Conservation (phyloP, 2,888 invertebrate genomes). For the Syrphus vitripennis region DNA sequence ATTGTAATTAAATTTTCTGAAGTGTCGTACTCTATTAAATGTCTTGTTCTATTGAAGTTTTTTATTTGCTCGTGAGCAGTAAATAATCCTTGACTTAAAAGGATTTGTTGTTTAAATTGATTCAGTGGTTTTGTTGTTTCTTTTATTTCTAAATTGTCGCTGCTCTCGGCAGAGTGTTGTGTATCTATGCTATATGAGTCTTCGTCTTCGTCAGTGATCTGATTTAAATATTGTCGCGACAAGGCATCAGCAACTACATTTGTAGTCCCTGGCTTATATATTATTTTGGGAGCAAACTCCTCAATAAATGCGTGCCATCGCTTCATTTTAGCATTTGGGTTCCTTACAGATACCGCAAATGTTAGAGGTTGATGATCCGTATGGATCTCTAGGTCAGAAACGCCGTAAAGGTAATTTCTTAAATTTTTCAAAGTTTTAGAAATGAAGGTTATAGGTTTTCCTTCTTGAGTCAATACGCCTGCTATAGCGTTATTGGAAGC, state of each 20-base stretch:
- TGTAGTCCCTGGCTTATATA: slow-evolving; percentile 53
- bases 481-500: slow-evolving; percentile 74
- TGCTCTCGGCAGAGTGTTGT: neutral
- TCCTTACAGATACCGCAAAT: slow-evolving; percentile 61
- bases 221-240: slow-evolving; percentile 30
- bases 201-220: slow-evolving; percentile 25
- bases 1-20: no score
- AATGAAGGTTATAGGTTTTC: no score
- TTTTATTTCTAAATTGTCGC: neutral
- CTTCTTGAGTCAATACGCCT: no score
- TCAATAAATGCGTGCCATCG: slow-evolving; percentile 56
- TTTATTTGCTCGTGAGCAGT: no score
- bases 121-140: no score
- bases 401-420: no score
- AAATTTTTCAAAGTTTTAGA: slow-evolving; percentile 49
- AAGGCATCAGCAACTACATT: slow-evolving; percentile 57
- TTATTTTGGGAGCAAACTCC: slow-evolving; percentile 45
- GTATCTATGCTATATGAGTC: neutral
- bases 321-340: slow-evolving; percentile 56
- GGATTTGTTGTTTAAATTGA: no score
- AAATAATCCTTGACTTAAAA: no score
- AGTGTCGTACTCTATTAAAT: no score
- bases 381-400: no score
- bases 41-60: no score
- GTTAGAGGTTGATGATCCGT: no score